phyloP scores from a whole-genome alignment of 2,797 vertebrate species.

The Girardinus metallicus region DNA sequence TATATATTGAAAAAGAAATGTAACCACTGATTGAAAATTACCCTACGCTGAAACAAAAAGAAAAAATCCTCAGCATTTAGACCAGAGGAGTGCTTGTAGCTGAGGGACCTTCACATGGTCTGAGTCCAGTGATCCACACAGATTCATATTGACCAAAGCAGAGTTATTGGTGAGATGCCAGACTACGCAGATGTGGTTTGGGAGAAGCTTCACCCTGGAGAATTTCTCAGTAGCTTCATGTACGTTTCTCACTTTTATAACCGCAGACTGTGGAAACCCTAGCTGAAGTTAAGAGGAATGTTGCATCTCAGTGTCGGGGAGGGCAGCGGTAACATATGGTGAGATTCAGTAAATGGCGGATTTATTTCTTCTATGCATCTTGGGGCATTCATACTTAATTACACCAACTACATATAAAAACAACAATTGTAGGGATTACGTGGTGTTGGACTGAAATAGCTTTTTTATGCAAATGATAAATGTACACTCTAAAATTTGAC shows the following conservation, averaged over 20 bases:
- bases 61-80: conserved; percentile 12
- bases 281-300: conserved; percentile 45
- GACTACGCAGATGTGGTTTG: conserved; percentile 59
- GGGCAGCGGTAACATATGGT: conserved; percentile 13
- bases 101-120: conserved; percentile 50
- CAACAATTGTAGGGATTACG: background rate
- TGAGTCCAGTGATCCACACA: conserved; percentile 59
- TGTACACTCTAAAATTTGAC: background rate
- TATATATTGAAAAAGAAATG: background rate
- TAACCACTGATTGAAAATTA: conserved; percentile 10
- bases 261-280: conserved; percentile 9
- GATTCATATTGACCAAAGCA: conserved; percentile 43
- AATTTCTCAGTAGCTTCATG: conserved; percentile 61
- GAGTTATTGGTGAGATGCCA: conserved; percentile 67
- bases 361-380: conserved; percentile 2
- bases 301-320: conserved; percentile 20
- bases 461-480: background rate
- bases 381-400: background rate
- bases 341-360: background rate
- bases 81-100: conserved; percentile 22
- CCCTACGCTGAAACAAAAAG: no score
- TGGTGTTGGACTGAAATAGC: background rate
- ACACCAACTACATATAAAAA: background rate
- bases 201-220: conserved; percentile 53
- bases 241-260: conserved; percentile 64